These are phyloP conservation scores for Epicampocera succincta DNA, from an alignment of 2,888 invertebrate genomes.

Conservation along the genomic window DNA sequence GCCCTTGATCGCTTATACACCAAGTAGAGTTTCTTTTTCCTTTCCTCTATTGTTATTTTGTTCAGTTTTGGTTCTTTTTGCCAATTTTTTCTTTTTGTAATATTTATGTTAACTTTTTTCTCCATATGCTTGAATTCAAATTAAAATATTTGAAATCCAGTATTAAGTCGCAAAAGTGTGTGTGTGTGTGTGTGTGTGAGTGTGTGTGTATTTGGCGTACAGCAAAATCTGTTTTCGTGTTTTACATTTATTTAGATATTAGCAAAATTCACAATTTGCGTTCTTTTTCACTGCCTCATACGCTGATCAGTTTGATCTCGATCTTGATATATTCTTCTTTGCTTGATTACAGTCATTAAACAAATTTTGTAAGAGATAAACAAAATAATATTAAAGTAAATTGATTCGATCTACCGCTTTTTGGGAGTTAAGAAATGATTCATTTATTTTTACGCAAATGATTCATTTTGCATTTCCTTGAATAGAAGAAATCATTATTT, in stretches of 20 bases:
- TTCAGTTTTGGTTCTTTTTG: slow-evolving; percentile 27
- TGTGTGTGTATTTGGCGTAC: background rate
- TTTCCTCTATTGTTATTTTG: slow-evolving; percentile 42
- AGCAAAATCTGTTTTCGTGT: slow-evolving; percentile 1
- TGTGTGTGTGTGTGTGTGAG: background rate
- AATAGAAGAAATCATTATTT: too few species aligned
- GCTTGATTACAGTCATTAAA: slow-evolving; percentile 30
- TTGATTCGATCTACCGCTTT: too few species aligned
- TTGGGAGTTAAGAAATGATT: background rate
- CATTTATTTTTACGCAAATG: background rate
- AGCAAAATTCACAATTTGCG: background rate
- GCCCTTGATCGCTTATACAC: slow-evolving; percentile 77
- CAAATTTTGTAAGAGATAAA: slow-evolving; percentile 19
- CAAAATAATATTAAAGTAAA: background rate
- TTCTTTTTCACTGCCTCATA: background rate
- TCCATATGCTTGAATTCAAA: background rate
- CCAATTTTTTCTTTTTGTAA: slow-evolving; percentile 28
- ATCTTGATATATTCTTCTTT: background rate
- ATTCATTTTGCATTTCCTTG: too few species aligned
- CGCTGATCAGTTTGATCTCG: background rate
- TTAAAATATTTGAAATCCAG: slow-evolving; percentile 35
- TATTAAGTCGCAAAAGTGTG: slow-evolving; percentile 5
- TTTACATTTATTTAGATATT: slow-evolving; percentile 5
- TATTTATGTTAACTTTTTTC: slow-evolving; percentile 1
- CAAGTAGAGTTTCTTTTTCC: slow-evolving; percentile 66